Base-by-base conservation (phyloP, 2,888 invertebrate species). In the Tridacna crocea region DNA sequence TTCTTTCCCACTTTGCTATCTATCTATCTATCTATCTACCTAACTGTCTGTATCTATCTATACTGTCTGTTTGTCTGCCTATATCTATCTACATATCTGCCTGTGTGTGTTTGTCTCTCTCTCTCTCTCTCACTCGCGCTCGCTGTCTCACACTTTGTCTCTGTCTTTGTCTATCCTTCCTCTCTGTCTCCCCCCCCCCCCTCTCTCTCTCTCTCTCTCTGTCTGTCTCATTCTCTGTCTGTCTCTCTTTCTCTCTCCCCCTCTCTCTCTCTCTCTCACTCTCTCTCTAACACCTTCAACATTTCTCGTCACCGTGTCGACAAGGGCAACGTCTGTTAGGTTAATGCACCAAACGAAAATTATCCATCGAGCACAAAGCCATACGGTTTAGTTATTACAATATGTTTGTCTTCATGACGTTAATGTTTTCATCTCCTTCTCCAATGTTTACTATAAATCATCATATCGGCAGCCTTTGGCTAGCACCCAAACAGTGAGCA, bases 251-350 rank as follows among this genome's bases (percentile, higher is more conserved):
- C 58, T 60, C 73, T 63, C 63, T 63, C 63, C 12, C 63, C 12
- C 63, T 63, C 63, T 63, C 63, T 63, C 63, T 63, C 63, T 63
- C 63, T 63, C 63, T 63, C 63, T 63, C 63, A 10, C 63, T 63
- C 63, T 63, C 4, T 12, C 15, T 63, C 63, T 63, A 3, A 15
- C 55, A 6, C 11, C 19, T 19, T 55, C 55, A 19, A 19, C 36
- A 36, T 36, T 36, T 36, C 8, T 36, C 36, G 36, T 36, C 8
- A 36, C 36, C 36, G 36, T 36, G 36, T 36, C 8, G 36, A 36
- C 36, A 36, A 36, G 36, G 36, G 2, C 36, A 36, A 36, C 36
- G 36, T 8, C 36, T 36, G 36, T 36, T 36, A 36, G 36, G 36
- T 36, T 36, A 36, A 36, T 36, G 36, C 36, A 36, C 36, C 36